A percentile compares a stretch with the other conserved stretches of the same genome.
phyloP scores from a whole-genome alignment of 1,140 invertebrate species.

The Philopotamus ludificatus region DNA sequence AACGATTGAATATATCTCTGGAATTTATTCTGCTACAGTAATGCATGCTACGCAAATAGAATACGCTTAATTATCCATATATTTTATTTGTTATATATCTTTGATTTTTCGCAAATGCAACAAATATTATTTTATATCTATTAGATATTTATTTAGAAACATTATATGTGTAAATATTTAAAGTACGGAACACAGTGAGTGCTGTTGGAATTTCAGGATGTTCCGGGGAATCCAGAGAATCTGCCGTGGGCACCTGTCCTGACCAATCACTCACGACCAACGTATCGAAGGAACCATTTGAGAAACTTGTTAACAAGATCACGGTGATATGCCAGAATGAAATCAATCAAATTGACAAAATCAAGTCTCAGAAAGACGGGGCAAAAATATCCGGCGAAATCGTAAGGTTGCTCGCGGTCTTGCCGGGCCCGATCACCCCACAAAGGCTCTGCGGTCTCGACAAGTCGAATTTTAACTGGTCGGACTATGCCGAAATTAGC shows the following conservation, averaged over 20 bases:
- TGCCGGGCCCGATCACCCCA: constrained; percentile 64
- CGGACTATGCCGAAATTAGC: constrained; percentile 46
- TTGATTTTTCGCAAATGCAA: too few relatives aligned
- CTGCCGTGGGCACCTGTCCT: background rate
- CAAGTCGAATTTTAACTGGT: constrained; percentile 44
- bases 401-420: constrained; percentile 43
- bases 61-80: too few relatives aligned
- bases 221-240: background rate
- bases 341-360: constrained; percentile 47
- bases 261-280: constrained; percentile 4
- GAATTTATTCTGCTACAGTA: too few relatives aligned
- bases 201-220: constrained; percentile 47
- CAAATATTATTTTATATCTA: too few relatives aligned
- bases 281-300: background rate
- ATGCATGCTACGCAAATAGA: too few relatives aligned
- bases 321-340: constrained; percentile 20
- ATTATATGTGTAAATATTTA: too few relatives aligned
- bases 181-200: constrained; percentile 39
- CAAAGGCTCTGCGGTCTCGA: constrained; percentile 56
- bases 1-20: too few relatives aligned
- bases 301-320: background rate
- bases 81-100: too few relatives aligned
- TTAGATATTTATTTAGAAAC: too few relatives aligned
- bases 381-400: constrained; percentile 45
- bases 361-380: constrained; percentile 52